phyloP scores from a whole-genome alignment of 2,888 invertebrate genomes.

The Agonopterix subpropinquella region DNA sequence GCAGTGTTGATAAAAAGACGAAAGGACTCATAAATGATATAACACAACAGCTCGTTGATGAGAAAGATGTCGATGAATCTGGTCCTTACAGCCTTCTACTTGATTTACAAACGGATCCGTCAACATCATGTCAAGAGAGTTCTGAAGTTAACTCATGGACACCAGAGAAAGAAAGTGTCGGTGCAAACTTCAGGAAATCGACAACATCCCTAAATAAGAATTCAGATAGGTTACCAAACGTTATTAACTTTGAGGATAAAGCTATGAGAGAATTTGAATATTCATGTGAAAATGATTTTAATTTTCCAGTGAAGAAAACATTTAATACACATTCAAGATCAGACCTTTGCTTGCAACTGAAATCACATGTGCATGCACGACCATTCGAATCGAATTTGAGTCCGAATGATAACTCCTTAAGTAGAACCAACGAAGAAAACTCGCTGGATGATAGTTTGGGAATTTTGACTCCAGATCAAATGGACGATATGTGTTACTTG shows the following conservation, averaged over 20 bases:
- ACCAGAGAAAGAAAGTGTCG: constrained; percentile 30
- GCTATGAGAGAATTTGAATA: constrained; percentile 68
- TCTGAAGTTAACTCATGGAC: constrained; percentile 36
- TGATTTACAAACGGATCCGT: constrained; percentile 60
- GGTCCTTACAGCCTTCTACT: constrained; percentile 78
- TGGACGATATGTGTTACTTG: constrained; percentile 82
- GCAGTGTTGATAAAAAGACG: constrained; percentile 56
- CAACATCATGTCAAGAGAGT: constrained; percentile 42
- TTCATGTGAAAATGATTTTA: constrained; percentile 61
- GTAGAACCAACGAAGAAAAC: constrained; percentile 80
- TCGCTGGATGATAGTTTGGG: constrained; percentile 91
- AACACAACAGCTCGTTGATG: constrained; percentile 59
- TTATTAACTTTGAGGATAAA: constrained; percentile 64
- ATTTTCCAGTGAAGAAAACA: constrained; percentile 42
- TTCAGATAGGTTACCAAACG: constrained; percentile 56
- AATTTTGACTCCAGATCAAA: constrained; percentile 91
- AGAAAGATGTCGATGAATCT: constrained; percentile 65
- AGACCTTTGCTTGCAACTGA: constrained; percentile 62
- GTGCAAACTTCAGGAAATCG: constrained; percentile 31
- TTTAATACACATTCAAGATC: constrained; percentile 64
- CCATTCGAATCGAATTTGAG: constrained; percentile 55
- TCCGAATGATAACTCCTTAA: constrained; percentile 65
- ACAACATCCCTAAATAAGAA: constrained; percentile 34
- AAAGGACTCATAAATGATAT: constrained; percentile 62
- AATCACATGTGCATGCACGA: constrained; percentile 52